Percentiles rank a stretch among this genome's conserved stretches.
phyloP scores from a whole-genome alignment of 2,113 vertebrate species.

The Uria lomvia region DNA sequence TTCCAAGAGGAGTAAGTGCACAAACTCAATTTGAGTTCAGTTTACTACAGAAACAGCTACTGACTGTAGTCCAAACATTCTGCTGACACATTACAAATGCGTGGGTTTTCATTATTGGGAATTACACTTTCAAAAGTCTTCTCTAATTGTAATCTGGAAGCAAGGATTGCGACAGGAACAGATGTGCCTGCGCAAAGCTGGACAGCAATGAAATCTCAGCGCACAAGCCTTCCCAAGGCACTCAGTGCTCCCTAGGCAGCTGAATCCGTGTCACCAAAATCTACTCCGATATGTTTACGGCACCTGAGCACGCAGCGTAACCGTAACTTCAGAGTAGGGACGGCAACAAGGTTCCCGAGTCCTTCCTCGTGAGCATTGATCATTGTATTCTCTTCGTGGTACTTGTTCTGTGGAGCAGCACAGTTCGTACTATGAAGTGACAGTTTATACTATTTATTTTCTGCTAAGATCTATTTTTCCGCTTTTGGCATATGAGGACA shows the following conservation, averaged over 20 bases:
- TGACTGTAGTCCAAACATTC: neutral
- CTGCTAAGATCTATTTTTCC: neutral
- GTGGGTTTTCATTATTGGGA: neutral
- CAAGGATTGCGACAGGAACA: neutral
- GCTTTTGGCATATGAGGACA: neutral
- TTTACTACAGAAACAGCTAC: neutral
- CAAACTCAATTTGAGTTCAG: neutral
- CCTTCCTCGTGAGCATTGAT: fast-evolving
- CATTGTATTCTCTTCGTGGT: neutral
- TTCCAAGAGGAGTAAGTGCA: neutral
- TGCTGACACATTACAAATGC: neutral
- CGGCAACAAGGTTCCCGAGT: fast-evolving
- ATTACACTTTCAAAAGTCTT: neutral
- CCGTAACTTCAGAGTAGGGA: neutral
- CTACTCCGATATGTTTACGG: too few species aligned
- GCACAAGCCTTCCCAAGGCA: neutral
- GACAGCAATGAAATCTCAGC: neutral
- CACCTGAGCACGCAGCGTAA: neutral
- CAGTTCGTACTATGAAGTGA: neutral
- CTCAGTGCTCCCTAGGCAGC: neutral
- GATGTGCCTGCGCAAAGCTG: neutral
- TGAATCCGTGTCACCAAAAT: neutral
- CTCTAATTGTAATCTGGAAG: neutral
- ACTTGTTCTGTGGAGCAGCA: neutral
- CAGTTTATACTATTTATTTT: neutral